Percentiles rank a stretch among this genome's conserved stretches.
Conservation (phyloP, 2,888 invertebrate species). For the Caenorhabditis panamensis region DNA sequence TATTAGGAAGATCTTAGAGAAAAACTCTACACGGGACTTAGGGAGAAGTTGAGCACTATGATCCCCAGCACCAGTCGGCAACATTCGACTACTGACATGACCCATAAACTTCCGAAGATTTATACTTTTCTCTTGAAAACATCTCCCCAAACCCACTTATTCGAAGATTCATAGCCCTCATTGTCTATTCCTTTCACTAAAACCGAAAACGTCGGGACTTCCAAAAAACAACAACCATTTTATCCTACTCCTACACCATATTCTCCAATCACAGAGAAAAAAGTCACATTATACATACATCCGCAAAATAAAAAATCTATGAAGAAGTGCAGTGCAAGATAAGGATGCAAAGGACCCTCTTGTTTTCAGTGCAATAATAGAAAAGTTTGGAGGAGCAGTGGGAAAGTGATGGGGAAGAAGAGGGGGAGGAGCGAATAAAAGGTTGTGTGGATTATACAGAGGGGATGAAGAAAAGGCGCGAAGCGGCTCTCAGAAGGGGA, state of each 20-base stretch:
- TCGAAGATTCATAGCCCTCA: background rate
- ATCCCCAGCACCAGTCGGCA: too few relatives aligned
- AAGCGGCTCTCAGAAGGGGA: conserved; percentile 43
- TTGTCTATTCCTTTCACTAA: background rate
- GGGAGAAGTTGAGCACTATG: too few relatives aligned
- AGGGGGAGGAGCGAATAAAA: conserved; percentile 37
- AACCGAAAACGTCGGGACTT: background rate
- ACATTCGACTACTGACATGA: background rate
- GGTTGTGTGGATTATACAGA: conserved; percentile 58
- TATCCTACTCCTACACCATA: too few relatives aligned
- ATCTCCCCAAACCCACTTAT: background rate
- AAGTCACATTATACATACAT: conserved; percentile 34
- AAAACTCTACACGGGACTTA: too few relatives aligned
- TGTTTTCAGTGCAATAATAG: conserved; percentile 59
- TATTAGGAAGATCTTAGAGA: too few relatives aligned
- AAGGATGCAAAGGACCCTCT: conserved; percentile 45
- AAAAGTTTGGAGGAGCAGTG: conserved; percentile 45
- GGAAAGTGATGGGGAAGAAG: conserved; percentile 8
- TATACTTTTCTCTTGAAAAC: background rate
- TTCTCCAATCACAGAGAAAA: background rate
- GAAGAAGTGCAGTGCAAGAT: conserved; percentile 16
- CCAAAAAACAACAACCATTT: too few relatives aligned
- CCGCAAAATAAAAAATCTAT: conserved; percentile 18
- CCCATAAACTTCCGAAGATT: conserved; percentile 3
- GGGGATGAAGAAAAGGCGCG: conserved; percentile 18